phyloP scores from a whole-genome alignment of 2,113 vertebrate species.

The Aptenodytes forsteri region DNA sequence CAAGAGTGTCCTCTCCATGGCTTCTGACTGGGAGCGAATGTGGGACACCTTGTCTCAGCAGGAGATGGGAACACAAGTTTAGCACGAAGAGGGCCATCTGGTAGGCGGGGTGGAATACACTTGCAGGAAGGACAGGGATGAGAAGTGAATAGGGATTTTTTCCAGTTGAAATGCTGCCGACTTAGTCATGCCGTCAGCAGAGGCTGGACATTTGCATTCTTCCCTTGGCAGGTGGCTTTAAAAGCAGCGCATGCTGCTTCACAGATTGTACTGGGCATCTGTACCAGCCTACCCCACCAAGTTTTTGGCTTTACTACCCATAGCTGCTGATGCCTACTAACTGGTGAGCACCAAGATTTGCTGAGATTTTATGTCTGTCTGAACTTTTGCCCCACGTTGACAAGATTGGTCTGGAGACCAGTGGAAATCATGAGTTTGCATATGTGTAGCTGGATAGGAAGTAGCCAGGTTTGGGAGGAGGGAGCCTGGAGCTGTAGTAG shows the following conservation, averaged over 20 bases:
- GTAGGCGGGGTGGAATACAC: not conserved
- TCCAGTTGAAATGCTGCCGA: conserved; percentile 9
- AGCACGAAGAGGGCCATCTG: not conserved
- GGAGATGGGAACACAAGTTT: not conserved
- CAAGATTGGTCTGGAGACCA: not conserved
- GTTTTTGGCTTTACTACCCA: not conserved
- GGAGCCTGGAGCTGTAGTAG: not conserved
- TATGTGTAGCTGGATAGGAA: not conserved
- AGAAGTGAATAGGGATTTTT: not conserved
- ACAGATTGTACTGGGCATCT: not conserved
- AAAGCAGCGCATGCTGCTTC: fast-evolving
- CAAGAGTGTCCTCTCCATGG: not conserved
- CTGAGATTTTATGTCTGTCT: not conserved
- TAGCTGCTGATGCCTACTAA: not conserved
- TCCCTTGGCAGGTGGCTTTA: not conserved
- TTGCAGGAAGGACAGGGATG: not conserved
- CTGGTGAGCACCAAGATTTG: not conserved
- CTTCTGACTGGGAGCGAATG: not conserved
- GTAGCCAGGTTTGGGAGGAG: not conserved
- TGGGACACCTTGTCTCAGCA: not conserved
- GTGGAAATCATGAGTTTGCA: not conserved
- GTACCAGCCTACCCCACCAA: not conserved
- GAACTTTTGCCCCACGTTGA: fast-evolving
- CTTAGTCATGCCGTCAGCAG: not conserved
- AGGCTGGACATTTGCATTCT: not conserved